Conservation (phyloP, 2,113 vertebrate species). For the Trematocara marginatum region DNA sequence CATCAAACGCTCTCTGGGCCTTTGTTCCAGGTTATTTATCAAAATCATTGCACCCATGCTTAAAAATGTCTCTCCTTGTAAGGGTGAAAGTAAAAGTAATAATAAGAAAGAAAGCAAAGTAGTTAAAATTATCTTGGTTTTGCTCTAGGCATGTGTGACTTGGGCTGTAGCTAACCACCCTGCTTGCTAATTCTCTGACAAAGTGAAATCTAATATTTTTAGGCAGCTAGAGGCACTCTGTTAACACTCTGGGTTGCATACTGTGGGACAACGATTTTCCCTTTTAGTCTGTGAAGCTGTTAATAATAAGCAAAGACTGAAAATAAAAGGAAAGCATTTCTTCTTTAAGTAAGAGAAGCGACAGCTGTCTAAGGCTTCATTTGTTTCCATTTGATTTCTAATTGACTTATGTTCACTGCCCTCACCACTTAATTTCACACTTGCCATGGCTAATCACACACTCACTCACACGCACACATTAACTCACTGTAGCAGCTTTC, state of each 20-base stretch:
- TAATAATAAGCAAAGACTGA: neutral
- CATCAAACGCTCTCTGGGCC: accelerated
- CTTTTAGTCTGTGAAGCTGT: neutral
- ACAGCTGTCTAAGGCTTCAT: neutral
- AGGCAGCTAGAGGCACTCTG: neutral
- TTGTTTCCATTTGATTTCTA: neutral
- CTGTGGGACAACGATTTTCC: neutral
- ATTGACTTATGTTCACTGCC: neutral
- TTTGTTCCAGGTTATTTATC: neutral
- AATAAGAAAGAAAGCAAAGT: neutral
- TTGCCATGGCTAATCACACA: neutral
- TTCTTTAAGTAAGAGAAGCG: neutral
- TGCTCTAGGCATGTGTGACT: neutral
- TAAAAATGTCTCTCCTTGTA: neutral
- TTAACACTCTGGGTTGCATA: neutral
- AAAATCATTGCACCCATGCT: neutral
- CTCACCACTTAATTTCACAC: neutral
- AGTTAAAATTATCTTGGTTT: neutral
- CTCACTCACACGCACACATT: neutral
- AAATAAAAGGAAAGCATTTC: neutral
- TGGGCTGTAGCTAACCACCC: neutral
- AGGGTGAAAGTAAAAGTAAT: neutral
- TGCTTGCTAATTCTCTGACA: neutral
- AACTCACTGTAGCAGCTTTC: slow-evolving; percentile 95
- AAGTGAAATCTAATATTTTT: neutral